phyloP scores from a whole-genome alignment of 2,797 vertebrate genomes.

The Epinephelus coioides region DNA sequence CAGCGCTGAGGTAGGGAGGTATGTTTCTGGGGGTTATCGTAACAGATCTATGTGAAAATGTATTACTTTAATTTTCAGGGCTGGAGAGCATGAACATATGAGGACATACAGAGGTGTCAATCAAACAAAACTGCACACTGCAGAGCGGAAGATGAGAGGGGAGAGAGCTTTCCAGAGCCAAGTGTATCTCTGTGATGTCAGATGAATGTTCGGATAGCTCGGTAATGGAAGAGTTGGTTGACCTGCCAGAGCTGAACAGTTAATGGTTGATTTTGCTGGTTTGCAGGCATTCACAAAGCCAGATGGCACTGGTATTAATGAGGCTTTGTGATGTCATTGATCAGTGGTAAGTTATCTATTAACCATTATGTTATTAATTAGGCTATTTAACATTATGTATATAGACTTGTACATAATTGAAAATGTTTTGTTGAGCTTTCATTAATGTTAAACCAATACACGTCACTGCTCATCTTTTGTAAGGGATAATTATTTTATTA shows the following conservation, averaged over 20 bases:
- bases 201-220: conserved; percentile 32
- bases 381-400: conserved; percentile 11
- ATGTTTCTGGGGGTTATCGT: conserved; percentile 38
- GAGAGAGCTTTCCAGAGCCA: conserved; percentile 17
- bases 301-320: neutral
- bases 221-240: conserved; percentile 4
- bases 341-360: conserved; percentile 13
- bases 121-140: conserved; percentile 55
- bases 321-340: neutral
- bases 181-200: conserved; percentile 38
- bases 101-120: conserved; percentile 50
- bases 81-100: conserved; percentile 35
- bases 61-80: conserved; percentile 56
- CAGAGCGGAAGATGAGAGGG: conserved; percentile 28
- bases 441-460: neutral
- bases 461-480: neutral
- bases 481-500: neutral
- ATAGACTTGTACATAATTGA: conserved; percentile 27
- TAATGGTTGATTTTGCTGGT: neutral
- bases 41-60: conserved; percentile 56
- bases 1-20: neutral
- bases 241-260: neutral
- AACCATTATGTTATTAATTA: conserved; percentile 17
- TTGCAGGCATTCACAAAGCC: neutral
- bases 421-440: conserved; percentile 8